These are phyloP conservation scores for Lineus longissimus DNA, from an alignment of 1,140 invertebrate genomes.

Conservation along the genomic window DNA sequence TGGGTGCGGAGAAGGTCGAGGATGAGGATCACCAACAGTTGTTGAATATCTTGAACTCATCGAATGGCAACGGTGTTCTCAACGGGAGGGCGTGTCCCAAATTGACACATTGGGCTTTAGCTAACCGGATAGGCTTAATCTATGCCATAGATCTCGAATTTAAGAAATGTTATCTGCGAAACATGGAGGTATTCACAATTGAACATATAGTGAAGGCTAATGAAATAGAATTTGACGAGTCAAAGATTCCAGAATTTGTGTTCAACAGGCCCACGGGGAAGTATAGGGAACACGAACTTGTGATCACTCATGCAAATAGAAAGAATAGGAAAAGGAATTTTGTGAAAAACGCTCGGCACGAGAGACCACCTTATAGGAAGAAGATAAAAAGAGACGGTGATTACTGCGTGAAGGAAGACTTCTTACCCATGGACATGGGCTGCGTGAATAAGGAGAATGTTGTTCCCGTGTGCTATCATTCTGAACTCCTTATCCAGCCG, in stretches of 20 bases:
- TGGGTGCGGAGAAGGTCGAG: background rate
- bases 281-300: background rate
- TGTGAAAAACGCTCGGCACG: background rate
- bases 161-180: background rate
- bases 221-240: conserved; percentile 1
- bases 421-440: background rate
- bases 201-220: conserved; percentile 6
- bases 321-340: background rate
- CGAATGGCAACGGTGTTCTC: background rate
- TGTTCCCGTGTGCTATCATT: background rate
- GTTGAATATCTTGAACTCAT: background rate
- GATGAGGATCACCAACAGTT: background rate
- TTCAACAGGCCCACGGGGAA: background rate
- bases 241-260: conserved; percentile 5
- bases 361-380: background rate
- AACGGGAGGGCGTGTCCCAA: background rate
- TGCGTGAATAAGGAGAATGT: background rate
- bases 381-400: background rate
- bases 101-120: conserved; percentile 4
- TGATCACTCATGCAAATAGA: background rate
- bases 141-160: background rate
- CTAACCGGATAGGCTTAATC: conserved; percentile 1
- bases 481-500: background rate
- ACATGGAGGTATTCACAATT: background rate
- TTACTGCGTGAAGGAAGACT: background rate